phyloP scores from a whole-genome alignment of 2,888 invertebrate species.

The Xylota sylvarum region DNA sequence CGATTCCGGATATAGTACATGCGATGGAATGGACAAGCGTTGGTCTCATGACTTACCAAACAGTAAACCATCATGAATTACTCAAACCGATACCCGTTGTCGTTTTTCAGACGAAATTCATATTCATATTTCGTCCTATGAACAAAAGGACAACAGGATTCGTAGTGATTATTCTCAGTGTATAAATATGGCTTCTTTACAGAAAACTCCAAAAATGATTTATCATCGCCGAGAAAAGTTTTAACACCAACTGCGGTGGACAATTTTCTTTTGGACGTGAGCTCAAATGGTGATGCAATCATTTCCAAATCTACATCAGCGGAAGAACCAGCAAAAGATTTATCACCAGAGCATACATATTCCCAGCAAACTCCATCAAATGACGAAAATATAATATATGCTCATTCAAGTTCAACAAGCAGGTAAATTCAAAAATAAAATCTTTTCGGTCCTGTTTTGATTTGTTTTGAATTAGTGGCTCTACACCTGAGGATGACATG shows the following conservation, averaged over 20 bases:
- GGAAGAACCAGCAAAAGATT: constrained; percentile 41
- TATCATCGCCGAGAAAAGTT: constrained; percentile 78
- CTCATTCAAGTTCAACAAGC: constrained; percentile 82
- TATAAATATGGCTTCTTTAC: constrained; percentile 4
- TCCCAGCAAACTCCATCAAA: constrained; percentile 39
- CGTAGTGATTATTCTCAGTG: too few species aligned
- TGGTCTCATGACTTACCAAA: constrained; percentile 91
- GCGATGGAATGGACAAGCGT: constrained; percentile 92
- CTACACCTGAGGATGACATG: constrained; percentile 83
- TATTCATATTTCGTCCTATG: background rate
- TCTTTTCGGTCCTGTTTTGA: background rate
- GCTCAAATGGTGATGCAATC: constrained; percentile 79
- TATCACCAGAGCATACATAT: constrained; percentile 28
- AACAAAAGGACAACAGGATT: too few species aligned
- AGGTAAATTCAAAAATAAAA: constrained; percentile 67
- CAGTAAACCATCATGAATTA: constrained; percentile 80
- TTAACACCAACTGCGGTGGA: constrained; percentile 79
- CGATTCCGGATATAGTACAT: constrained; percentile 95
- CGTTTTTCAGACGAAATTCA: too few species aligned
- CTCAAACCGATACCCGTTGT: background rate
- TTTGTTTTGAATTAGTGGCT: constrained; percentile 76
- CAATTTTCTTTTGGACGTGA: constrained; percentile 81
- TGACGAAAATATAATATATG: constrained; percentile 78
- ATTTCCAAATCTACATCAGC: constrained; percentile 77
- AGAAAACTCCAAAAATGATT: constrained; percentile 59